These are phyloP conservation scores for Leptinotarsa lineolata DNA, from an alignment of 1,140 invertebrate genomes.

Conservation along the genomic window DNA sequence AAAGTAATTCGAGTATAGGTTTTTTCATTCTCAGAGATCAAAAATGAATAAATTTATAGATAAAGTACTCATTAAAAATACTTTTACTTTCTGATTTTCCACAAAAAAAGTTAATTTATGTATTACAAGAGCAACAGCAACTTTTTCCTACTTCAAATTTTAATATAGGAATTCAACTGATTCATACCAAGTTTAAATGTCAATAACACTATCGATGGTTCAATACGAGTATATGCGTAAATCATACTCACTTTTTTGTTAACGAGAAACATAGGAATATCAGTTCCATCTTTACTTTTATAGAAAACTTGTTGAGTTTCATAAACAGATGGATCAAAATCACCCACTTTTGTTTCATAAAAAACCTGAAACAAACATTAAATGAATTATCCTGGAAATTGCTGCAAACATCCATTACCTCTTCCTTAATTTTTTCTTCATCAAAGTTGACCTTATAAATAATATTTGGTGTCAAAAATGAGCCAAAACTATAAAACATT, in stretches of 20 bases:
- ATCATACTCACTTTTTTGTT: slow-evolving; percentile 42
- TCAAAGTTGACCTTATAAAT: slow-evolving; percentile 88
- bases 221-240: neutral
- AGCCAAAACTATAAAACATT: slow-evolving; percentile 93
- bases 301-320: slow-evolving; percentile 93
- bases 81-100: too few relatives aligned
- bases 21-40: neutral
- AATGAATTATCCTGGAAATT: neutral
- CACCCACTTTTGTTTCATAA: slow-evolving; percentile 81
- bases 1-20: too few relatives aligned
- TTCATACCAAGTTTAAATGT: too few relatives aligned
- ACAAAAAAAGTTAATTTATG: too few relatives aligned
- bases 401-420: slow-evolving; percentile 58
- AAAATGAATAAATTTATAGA: neutral
- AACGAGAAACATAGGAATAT: slow-evolving; percentile 97
- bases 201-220: too few relatives aligned
- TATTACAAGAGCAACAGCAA: too few relatives aligned
- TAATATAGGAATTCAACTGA: too few relatives aligned
- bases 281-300: slow-evolving; percentile 90
- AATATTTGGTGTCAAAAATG: slow-evolving; percentile 88
- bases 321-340: slow-evolving; percentile 81
- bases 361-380: slow-evolving; percentile 68
- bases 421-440: slow-evolving; percentile 65
- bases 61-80: slow-evolving; percentile 10
- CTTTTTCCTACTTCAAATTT: too few relatives aligned